Conservation (phyloP, 2,113 vertebrate genomes). For the Ceyx margarethae region DNA sequence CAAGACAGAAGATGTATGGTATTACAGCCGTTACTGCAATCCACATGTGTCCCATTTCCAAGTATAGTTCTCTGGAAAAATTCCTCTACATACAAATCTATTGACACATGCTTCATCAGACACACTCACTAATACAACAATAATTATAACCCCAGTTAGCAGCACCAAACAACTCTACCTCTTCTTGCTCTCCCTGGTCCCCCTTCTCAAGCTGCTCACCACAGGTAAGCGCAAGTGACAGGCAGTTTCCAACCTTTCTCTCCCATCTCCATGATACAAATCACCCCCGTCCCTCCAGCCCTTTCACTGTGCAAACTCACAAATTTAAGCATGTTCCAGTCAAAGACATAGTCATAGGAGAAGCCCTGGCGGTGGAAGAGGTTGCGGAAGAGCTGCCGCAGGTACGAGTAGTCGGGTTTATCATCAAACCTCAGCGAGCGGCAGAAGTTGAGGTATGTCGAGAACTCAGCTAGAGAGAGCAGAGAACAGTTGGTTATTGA, state of each 20-base stretch:
- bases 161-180: background rate
- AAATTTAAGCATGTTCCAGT: conserved; percentile 99
- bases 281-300: background rate
- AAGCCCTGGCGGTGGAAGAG: conserved; percentile 97
- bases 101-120: background rate
- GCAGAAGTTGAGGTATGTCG: conserved; percentile 98
- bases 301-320: conserved; percentile 76
- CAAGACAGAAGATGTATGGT: background rate
- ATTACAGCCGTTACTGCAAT: background rate
- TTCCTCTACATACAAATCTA: background rate
- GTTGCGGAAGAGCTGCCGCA: conserved; percentile 96
- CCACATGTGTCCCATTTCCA: background rate
- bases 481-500: background rate
- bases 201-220: background rate
- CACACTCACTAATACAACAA: background rate
- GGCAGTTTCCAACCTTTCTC: background rate
- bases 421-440: conserved; percentile 97
- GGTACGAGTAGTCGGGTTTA: conserved; percentile 96
- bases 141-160: background rate
- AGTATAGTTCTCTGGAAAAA: background rate
- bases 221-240: background rate
- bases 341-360: conserved; percentile 96
- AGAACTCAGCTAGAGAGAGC: conserved; percentile 86
- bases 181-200: background rate
- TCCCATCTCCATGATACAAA: background rate